A percentile compares a stretch with the other conserved stretches of the same genome.
These are phyloP conservation scores for Trogon melanurus DNA, from an alignment of 2,113 vertebrate genomes.

Conservation along the genomic window DNA sequence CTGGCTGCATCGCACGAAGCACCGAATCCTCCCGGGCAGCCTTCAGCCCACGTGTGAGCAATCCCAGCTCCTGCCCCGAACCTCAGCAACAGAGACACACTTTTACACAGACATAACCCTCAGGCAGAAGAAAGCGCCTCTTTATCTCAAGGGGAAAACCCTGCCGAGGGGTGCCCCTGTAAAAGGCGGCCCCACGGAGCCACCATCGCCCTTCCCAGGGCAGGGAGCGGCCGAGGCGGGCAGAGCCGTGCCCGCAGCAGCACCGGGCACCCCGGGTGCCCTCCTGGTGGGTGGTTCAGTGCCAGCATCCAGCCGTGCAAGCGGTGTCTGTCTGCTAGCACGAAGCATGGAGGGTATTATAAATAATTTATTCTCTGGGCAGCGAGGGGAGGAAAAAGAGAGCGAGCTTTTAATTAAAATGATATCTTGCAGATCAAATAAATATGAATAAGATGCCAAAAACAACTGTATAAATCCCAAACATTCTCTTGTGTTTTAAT, in stretches of 20 bases:
- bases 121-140: fast-evolving
- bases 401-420: conserved; percentile 58
- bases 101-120: not conserved
- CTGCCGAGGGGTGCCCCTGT: not conserved
- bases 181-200: fast-evolving
- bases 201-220: fast-evolving
- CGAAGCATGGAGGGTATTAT: not conserved
- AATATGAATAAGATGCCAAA: conserved; percentile 63
- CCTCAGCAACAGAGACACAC: not conserved
- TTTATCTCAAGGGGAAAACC: fast-evolving
- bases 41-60: fast-evolving
- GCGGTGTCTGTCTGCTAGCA: fast-evolving
- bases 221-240: not conserved
- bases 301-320: not conserved
- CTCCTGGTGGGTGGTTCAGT: not conserved
- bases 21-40: not conserved
- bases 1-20: not conserved
- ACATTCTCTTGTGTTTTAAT: conserved; percentile 65
- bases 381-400: not conserved
- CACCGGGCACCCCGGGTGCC: not conserved
- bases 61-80: not conserved
- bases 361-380: conserved; percentile 45
- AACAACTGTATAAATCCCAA: conserved; percentile 42
- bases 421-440: conserved; percentile 65
- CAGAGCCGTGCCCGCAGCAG: not conserved